Evolutionary conservation across 2,797 vertebrate genomes (phyloP), one percentile per base, ranked within the genome.

Genomic region (Aphelocoma californica): DNA sequence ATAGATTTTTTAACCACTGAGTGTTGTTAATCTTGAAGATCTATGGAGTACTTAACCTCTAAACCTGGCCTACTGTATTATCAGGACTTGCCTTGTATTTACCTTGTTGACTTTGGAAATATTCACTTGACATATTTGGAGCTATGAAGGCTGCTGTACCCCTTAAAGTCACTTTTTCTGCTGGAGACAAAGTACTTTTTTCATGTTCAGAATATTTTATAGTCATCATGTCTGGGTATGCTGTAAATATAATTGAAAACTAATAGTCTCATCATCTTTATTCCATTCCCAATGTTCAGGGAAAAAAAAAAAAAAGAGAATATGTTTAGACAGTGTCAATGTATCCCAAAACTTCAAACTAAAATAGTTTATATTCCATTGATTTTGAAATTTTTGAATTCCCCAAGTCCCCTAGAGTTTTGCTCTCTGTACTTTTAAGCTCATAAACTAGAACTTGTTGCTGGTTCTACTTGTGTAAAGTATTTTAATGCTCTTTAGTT

Each of bases 1-100:
- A 70, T 62, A 91, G 51, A 31, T 77, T 81, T 83, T 89, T 91
- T 36, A 88, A 71, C 28, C 32, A 84, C 32, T 77, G 47, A 86
- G 7, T 66, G 29, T 32, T 60, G 21, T 48, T 84, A 53, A 58
- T 47, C n/a, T 77, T 79, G 23, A 71, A 84, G 44, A 88, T 34
- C 77, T 92, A 9, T 87, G 31, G 7, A 61, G 44, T 61, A 56
- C 18, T 65, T 84, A 82, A 69, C 44, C 12, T 47, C 47, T 57
- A 74, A 91, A 7, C 11, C 17, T 77, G 48, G 13, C 20, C 48
- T 84, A 66, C 19, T 64, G 2, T 53, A 44, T 62, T 64, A 40
- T 62, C n/a, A 81, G 28, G 13, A 54, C 58, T 85, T 72, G 50
- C 29, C 31, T 81, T 85, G 14, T 47, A 84, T 72, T 70, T 75